Evolutionary conservation across 2,113 vertebrate species (phyloP).

Genomic region (Misgurnus mizolepis): DNA sequence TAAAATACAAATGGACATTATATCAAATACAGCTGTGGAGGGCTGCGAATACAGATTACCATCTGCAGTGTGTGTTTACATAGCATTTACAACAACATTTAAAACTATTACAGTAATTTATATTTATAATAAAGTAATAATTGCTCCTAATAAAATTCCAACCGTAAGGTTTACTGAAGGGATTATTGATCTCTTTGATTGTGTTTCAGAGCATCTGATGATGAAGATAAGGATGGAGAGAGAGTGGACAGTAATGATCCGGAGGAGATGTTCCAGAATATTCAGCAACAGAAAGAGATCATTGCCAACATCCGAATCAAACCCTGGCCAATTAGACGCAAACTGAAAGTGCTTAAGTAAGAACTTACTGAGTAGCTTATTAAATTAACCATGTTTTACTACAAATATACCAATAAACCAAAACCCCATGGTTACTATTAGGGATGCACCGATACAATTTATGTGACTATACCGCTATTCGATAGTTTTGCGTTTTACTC

Average conservation of each 20-base stretch:
- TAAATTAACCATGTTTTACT: not conserved
- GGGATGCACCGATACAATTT: too few species aligned
- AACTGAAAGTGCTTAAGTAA: slow-evolving; percentile 89
- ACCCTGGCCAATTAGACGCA: slow-evolving; percentile 95
- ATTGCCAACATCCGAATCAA: slow-evolving; percentile 89
- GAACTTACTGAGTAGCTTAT: not conserved
- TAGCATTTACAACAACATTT: not conserved
- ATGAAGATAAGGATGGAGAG: slow-evolving; percentile 80
- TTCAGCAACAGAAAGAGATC: slow-evolving; percentile 96
- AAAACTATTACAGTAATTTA: not conserved
- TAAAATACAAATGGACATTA: not conserved
- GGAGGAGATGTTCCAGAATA: slow-evolving; percentile 95
- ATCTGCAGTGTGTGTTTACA: not conserved
- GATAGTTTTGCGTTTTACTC: too few species aligned
- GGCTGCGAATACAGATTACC: not conserved
- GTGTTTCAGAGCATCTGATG: slow-evolving; percentile 81
- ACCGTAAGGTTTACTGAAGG: not conserved
- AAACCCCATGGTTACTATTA: too few species aligned
- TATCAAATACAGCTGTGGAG: not conserved
- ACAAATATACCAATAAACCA: too few species aligned
- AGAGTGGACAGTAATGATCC: slow-evolving; percentile 86
- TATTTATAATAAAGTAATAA: not conserved
- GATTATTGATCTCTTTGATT: not conserved
- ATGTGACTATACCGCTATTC: too few species aligned
- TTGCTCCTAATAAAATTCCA: not conserved